Evolutionary conservation across 2,113 vertebrate genomes (phyloP).

Genomic region (Gobiocypris rarus): DNA sequence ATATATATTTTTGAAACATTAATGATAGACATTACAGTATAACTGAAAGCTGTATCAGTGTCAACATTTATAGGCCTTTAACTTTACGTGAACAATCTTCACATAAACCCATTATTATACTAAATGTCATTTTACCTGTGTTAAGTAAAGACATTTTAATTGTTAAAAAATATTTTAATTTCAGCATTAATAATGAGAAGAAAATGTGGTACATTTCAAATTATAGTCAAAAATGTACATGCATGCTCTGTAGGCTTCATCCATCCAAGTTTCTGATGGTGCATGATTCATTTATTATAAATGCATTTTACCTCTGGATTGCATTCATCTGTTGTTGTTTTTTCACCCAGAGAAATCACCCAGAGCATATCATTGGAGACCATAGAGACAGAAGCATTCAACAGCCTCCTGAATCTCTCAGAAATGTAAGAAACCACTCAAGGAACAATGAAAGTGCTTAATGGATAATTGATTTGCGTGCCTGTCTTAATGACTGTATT

Average conservation of each 20-base stretch:
- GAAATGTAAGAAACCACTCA: constrained; percentile 66
- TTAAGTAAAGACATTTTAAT: neutral
- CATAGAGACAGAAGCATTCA: constrained; percentile 68
- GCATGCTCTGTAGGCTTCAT: too few relatives aligned
- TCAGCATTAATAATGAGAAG: neutral
- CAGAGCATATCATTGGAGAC: constrained; percentile 69
- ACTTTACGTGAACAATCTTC: too few relatives aligned
- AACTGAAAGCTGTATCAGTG: too few relatives aligned
- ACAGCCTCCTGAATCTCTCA: constrained; percentile 66
- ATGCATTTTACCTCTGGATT: neutral
- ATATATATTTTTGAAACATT: too few relatives aligned
- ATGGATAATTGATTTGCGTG: neutral
- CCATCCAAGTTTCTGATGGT: neutral
- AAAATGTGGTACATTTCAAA: neutral
- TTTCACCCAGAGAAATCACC: constrained; percentile 65
- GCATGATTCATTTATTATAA: neutral
- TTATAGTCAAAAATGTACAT: too few relatives aligned
- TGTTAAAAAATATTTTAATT: neutral
- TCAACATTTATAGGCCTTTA: too few relatives aligned
- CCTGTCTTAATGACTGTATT: neutral
- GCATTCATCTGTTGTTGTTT: constrained; percentile 21
- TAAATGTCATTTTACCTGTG: too few relatives aligned
- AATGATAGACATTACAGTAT: too few relatives aligned
- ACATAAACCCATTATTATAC: too few relatives aligned
- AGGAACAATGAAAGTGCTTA: neutral